Base-by-base conservation (phyloP, 1,140 invertebrate species). In the Triops longicaudatus region DNA sequence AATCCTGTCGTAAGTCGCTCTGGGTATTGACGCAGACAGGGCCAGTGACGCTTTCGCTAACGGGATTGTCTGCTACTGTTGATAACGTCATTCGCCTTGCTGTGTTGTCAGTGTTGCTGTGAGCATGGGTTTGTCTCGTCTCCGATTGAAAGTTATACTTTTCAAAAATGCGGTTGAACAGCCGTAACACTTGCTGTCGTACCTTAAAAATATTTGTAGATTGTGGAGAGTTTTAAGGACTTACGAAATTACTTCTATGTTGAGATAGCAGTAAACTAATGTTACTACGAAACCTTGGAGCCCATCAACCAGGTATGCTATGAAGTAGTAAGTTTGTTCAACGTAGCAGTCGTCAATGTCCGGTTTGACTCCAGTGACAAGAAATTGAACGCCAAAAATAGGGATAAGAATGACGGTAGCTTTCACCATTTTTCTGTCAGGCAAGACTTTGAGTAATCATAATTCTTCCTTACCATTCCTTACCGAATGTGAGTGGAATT, bases 181-280 rank as follows among this genome's bases (percentile, higher is more conserved):
- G 50, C 10, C 50, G n/a, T 4, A 63, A 63, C 17, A 63, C 50
- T 63, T 63, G 50, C 50, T 63, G 50, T 17, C 50, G 14, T n/a
- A 63, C 50, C 50, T 63, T 12, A n/a, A 63, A 63, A 63, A 0
- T 22, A n/a, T 63, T 6, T 6, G 50, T 10, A 63, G 14, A n/a
- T n/a, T 6, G 7, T 26, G 26, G 0, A 42, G 22, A 22, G 26
- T 42, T 12, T 73, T n/a, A n/a, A 37, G 26, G 73, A 73, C 17
- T 27, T 14, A 17, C 37, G 17, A 22, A 37, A n/a, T 83, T 82
- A 89, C 88, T 85, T 89, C 88, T 80, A 85, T 85, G 80, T 88
- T 89, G 12, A 85, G 77, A 79, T 88, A 89, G 80, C 88, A 89
- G 79, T 88, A 89, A 0, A 89, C 81, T 73, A 87, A 74, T 10